Evolutionary conservation across 1,140 invertebrate genomes (phyloP), one percentile per base, ranked within the genome.

Genomic region (Archivesica marissinica): DNA sequence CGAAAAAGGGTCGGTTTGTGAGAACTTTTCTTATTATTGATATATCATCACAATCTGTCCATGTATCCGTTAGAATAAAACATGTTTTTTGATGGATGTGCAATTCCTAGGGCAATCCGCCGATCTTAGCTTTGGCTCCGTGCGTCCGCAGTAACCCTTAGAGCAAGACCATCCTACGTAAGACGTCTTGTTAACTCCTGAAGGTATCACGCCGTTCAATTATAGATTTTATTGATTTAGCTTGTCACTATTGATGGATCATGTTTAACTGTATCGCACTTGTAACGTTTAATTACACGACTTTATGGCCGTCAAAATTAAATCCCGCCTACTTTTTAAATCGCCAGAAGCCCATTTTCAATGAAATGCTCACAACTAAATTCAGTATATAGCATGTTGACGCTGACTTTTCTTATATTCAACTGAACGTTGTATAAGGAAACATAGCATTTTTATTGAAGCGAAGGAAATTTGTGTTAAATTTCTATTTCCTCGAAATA

Each of bases 171-270:
- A n/a, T 15, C 64, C 39, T 25, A 39, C 33, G 64, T 13, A 44
- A 68, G 39, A 68, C 64, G 64, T 44, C 41, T 68, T 11, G 64
- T 68, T 35, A 68, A 68, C 23, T 79, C 77, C 77, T n/a, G 13
- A 6, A 64, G 77, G 77, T 59, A 35, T 50, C 6, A 35, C 39
- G 66, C 39, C 56, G 38, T 79, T 61, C 44, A 79, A 23, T 64
- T 50, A 79, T 66, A 41, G 59, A 35, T 66, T 66, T 79, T 61
- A 83, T 83, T 83, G 80, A 83, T 83, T 83, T 64, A 33, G 41
- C 20, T 52, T 83, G 80, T 83, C 80, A 83, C 74, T 25, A 33
- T 56, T 83, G 80, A 83, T 75, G 23, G 80, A 83, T 83, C 70
- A 54, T 44, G 33, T 83, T 59, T 61, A 61, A 74, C 39, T 61